phyloP scores from a whole-genome alignment of 1,140 invertebrate genomes.

The Hirudo medicinalis region DNA sequence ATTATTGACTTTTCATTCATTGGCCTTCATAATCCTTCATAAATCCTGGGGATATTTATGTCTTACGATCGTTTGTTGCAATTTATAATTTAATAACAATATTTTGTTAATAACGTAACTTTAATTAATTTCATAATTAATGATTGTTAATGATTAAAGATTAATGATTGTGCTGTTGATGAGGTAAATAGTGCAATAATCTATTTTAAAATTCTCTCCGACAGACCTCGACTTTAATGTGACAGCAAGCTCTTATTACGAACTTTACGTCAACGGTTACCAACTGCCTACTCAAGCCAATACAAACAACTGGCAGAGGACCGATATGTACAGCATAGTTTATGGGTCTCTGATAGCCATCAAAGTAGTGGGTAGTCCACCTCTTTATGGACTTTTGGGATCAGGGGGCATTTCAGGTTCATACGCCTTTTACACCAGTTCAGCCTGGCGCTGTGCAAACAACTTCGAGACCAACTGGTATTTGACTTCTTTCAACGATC shows the following conservation, averaged over 20 bases:
- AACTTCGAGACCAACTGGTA: neutral
- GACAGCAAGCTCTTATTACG: neutral
- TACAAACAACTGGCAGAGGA: neutral
- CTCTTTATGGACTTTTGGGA: neutral
- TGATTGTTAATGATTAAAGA: too few species aligned
- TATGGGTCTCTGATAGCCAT: neutral
- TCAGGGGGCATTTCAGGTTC: neutral
- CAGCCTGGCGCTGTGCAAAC: neutral
- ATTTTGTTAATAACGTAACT: too few species aligned
- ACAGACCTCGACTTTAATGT: neutral
- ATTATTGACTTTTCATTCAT: too few species aligned
- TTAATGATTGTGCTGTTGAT: too few species aligned
- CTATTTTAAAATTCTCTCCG: too few species aligned
- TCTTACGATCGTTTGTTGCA: too few species aligned
- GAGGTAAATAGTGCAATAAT: too few species aligned
- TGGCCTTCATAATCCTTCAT: too few species aligned
- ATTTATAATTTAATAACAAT: too few species aligned
- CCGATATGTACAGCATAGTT: neutral
- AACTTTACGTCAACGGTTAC: slow-evolving; percentile 1
- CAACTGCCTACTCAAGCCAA: neutral
- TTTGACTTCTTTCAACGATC: neutral
- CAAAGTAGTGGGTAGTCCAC: neutral
- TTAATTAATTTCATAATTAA: too few species aligned
- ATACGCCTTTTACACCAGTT: neutral
- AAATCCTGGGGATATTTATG: too few species aligned